Conservation (phyloP, 1,140 invertebrate genomes). For the Pinna nobilis region DNA sequence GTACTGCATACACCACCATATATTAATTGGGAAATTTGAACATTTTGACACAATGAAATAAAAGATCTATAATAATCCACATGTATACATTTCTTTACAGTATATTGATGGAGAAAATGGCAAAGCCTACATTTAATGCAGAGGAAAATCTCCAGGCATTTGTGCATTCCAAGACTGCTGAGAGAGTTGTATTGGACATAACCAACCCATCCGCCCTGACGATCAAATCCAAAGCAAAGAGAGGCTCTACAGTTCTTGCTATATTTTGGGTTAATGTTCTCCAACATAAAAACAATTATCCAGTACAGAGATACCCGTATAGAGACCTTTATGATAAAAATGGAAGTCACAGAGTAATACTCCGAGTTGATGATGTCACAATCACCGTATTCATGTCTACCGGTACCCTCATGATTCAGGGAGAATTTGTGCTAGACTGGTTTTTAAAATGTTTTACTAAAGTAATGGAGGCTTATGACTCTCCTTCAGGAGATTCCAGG, state of each 20-base stretch:
- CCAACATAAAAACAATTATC: slow-evolving; percentile 56
- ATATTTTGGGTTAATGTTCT: slow-evolving; percentile 53
- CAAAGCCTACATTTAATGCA: no score
- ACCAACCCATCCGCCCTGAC: slow-evolving; percentile 42
- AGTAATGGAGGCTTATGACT: slow-evolving; percentile 49
- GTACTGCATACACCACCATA: no score
- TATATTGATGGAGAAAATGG: no score
- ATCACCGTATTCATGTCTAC: slow-evolving; percentile 50
- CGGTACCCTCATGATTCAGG: slow-evolving; percentile 53
- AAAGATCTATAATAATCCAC: no score
- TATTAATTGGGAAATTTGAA: no score
- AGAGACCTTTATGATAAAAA: slow-evolving; percentile 50
- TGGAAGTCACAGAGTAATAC: slow-evolving; percentile 48
- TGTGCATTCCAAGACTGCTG: slow-evolving; percentile 50
- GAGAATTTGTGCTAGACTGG: slow-evolving; percentile 57
- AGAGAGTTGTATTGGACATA: slow-evolving; percentile 48
- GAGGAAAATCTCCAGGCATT: slow-evolving; percentile 46
- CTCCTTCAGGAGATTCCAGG: slow-evolving; percentile 23
- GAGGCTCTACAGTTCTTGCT: slow-evolving; percentile 47
- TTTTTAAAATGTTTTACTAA: slow-evolving; percentile 47
- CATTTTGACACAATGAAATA: no score
- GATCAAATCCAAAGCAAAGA: slow-evolving; percentile 37
- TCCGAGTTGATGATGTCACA: slow-evolving; percentile 55
- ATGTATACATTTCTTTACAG: no score
- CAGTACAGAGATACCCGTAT: slow-evolving; percentile 53